Conservation (phyloP, 2,888 invertebrate species). For the Iselma pallidipennis region DNA sequence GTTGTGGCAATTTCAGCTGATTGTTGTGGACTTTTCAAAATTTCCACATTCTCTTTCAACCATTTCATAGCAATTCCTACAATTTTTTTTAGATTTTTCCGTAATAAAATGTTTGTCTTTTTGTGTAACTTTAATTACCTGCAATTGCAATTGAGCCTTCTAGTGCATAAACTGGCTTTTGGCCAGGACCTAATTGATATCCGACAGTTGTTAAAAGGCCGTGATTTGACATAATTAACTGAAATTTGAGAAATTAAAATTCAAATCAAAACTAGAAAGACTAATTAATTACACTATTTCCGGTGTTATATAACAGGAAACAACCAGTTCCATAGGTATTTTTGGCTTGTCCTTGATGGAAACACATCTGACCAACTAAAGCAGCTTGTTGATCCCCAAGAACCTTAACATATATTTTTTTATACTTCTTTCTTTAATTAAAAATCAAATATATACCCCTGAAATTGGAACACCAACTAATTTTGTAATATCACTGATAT, state of each 20-base stretch:
- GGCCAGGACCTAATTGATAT: conserved; percentile 80
- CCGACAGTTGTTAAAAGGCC: conserved; percentile 91
- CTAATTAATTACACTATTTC: conserved; percentile 60
- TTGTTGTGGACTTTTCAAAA: conserved; percentile 70
- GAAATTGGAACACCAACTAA: conserved; percentile 85
- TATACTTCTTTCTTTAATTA: neutral
- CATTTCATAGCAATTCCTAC: conserved; percentile 82
- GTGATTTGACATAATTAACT: conserved; percentile 83
- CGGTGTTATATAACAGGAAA: conserved; percentile 94
- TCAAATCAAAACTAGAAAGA: neutral
- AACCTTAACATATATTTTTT: conserved; percentile 61
- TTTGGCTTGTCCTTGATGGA: conserved; percentile 86
- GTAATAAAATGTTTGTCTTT: neutral
- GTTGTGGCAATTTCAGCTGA: conserved; percentile 67
- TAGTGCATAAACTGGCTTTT: conserved; percentile 80
- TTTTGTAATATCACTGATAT: conserved; percentile 68
- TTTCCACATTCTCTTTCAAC: conserved; percentile 83
- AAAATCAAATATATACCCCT: conserved; percentile 65
- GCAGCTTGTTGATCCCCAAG: conserved; percentile 97
- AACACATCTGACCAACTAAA: conserved; percentile 88
- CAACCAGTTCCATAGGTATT: conserved; percentile 96
- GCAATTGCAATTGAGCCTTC: conserved; percentile 91
- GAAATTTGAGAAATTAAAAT: conserved; percentile 22
- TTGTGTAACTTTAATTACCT: conserved; percentile 55
- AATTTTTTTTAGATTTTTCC: conserved; percentile 9